Conservation (phyloP, 2,797 vertebrate genomes). For the Poeciliopsis gracilis region DNA sequence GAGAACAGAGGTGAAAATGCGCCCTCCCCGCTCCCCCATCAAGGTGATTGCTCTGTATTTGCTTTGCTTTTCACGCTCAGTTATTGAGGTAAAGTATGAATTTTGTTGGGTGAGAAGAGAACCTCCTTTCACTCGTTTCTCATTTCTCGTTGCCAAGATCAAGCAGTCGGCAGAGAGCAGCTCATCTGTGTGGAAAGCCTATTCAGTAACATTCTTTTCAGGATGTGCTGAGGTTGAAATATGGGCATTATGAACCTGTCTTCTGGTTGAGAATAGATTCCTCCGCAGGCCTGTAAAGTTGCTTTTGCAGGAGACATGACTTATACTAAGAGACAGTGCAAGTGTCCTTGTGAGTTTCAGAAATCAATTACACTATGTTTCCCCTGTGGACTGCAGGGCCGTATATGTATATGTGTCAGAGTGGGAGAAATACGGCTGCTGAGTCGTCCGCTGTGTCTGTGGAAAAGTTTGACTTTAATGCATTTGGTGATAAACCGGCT, state of each 20-base stretch:
- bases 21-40: neutral
- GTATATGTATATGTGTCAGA: slow-evolving; percentile 42
- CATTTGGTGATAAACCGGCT: slow-evolving; percentile 10
- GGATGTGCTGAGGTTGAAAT: slow-evolving; percentile 68
- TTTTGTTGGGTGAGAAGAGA: neutral
- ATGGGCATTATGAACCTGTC: slow-evolving; percentile 74
- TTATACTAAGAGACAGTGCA: slow-evolving; percentile 60
- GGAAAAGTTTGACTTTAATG: slow-evolving; percentile 39
- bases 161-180: slow-evolving; percentile 42
- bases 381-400: slow-evolving; percentile 39
- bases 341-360: slow-evolving; percentile 69
- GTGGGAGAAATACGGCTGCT: slow-evolving; percentile 1
- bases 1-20: slow-evolving; percentile 42
- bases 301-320: slow-evolving; percentile 64
- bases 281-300: slow-evolving; percentile 67
- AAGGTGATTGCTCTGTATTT: slow-evolving; percentile 20
- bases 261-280: slow-evolving; percentile 67
- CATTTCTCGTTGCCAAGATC: slow-evolving; percentile 37
- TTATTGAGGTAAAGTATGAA: slow-evolving; percentile 45
- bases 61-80: slow-evolving; percentile 26
- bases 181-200: slow-evolving; percentile 50
- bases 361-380: slow-evolving; percentile 67
- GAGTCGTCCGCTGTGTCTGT: slow-evolving; percentile 32
- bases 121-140: slow-evolving; percentile 6
- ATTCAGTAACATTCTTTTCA: slow-evolving; percentile 65